Evolutionary conservation across 2,113 vertebrate species (phyloP), one percentile per base, ranked within the genome.

Genomic region (Notarius lentiginosus): DNA sequence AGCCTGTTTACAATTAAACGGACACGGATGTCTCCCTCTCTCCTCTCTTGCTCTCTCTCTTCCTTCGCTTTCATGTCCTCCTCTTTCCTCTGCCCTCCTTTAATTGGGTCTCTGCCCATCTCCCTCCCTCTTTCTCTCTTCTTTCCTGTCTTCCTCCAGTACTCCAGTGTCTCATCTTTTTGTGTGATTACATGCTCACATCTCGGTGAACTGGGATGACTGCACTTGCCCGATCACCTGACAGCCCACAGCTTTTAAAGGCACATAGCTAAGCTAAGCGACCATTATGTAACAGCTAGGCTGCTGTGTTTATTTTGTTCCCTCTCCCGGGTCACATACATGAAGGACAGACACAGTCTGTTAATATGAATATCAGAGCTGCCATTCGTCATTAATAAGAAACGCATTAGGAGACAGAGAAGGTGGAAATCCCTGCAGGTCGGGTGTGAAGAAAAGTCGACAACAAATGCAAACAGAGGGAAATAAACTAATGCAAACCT

Each of bases 171-270:
- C 83, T 79, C 87, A 90, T 91, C 88, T 82, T 92, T 83, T 80
- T 61, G 84, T 68, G 76, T 93, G 92, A 92, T 88, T 81, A 85
- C 89, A 90, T 89, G 90, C 90, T 93, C 81, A 83, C 90, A 88
- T 89, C 90, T 91, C 90, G 80, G 83, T 85, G 87, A 92, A 92
- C 91, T 91, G 91, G 92, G 92, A 92, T 88, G 91, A 92, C 93
- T 88, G 93, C 91, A 93, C 89, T 89, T 91, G 91, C 91, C 89
- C 68, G 91, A 94, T 95, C 94, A 95, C 94, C 94, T 95, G 95
- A 95, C 94, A 92, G 87, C 91, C 92, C 90, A 89, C 92, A 92
- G 93, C 76, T 94, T 95, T 95, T 95, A 95, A 95, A 95, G 95
- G 92, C 92, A 94, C 94, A 95, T 91, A 91, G 90, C 93, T 92